Evolutionary conservation across 2,113 vertebrate genomes (phyloP), one percentile per base, ranked within the genome.

Genomic region (Danionella cerebrum): DNA sequence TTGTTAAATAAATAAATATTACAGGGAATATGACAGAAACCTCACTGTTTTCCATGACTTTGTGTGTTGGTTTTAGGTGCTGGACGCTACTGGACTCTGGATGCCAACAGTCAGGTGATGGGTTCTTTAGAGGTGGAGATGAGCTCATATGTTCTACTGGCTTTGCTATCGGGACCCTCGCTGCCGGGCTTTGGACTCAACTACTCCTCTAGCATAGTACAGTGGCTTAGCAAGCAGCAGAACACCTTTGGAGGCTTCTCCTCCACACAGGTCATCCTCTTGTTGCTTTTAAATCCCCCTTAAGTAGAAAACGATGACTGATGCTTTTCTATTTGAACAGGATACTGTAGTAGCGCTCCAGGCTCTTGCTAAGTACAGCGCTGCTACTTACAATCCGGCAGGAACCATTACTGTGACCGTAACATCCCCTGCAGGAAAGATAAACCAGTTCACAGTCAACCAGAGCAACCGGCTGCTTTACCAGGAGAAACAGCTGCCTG

Each of bases 301-400:
- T 10, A n/a, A n/a, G n/a, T 31, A 11, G 14, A 18, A 52, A 10
- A 4, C 0, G 5, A 31, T 33, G n/a, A n/a, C n/a, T 53, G 3
- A 19, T 53, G 5, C 12, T 53, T 53, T 16, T 12, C 29, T 33
- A 29, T 54, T 51, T 60, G 25, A 36, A 50, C 79, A 93, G 92
- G 93, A 94, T 77, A 93, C 91, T 0, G 85, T 93, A n/a, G 91
- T 94, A 0, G 93, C 92, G 65, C 88, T 94, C 35, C 91, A 95
- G 76, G 92, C 91, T 1, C 75, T 95, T 70, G 86, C 93, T 11
- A 90, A 87, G 65, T 93, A 93, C 1, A 88, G 84, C 9, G 48
- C 77, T 0, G 73, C 83, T 79, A 89, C 83, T 1, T 90, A 86
- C 70, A 86, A 70, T 13, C 33, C 24, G 10, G 0, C 77, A 70